Evolutionary conservation across 1,140 invertebrate species (phyloP).

Genomic region (Fragariocoptes setiger): DNA sequence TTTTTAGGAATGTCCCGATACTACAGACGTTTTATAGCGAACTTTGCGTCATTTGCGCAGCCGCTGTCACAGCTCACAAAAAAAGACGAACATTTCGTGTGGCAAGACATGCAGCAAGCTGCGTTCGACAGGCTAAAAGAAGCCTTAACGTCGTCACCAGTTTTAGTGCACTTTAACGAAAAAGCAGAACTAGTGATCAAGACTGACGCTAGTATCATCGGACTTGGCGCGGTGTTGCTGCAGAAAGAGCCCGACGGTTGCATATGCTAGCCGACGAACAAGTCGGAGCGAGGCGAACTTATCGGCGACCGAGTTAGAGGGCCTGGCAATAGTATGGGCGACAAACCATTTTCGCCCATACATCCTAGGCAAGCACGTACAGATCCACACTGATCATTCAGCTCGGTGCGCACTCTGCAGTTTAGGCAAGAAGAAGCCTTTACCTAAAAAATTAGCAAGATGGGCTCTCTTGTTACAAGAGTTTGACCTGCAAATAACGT

Average conservation of each 20-base stretch:
- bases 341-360: conserved; percentile 11
- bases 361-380: conserved; percentile 10
- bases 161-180: conserved; percentile 11
- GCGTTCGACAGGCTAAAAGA: conserved; percentile 1
- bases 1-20: conserved; percentile 19
- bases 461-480: too few relatives aligned
- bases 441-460: too few relatives aligned
- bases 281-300: too few relatives aligned
- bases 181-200: conserved; percentile 9
- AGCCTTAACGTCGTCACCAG: conserved; percentile 6
- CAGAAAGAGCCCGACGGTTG: conserved; percentile 8
- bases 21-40: conserved; percentile 14
- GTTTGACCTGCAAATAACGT: too few relatives aligned
- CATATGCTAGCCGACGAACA: too few relatives aligned
- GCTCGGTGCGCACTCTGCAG: conserved; percentile 10
- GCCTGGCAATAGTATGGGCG: conserved; percentile 11
- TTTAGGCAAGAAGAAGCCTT: too few relatives aligned
- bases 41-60: conserved; percentile 13
- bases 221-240: conserved; percentile 14
- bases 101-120: neutral
- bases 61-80: conserved; percentile 11
- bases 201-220: conserved; percentile 14
- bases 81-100: neutral
- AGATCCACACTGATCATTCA: conserved; percentile 12
- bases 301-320: conserved; percentile 9